Conservation (phyloP, 2,888 invertebrate species). For the Lepas anatifera region DNA sequence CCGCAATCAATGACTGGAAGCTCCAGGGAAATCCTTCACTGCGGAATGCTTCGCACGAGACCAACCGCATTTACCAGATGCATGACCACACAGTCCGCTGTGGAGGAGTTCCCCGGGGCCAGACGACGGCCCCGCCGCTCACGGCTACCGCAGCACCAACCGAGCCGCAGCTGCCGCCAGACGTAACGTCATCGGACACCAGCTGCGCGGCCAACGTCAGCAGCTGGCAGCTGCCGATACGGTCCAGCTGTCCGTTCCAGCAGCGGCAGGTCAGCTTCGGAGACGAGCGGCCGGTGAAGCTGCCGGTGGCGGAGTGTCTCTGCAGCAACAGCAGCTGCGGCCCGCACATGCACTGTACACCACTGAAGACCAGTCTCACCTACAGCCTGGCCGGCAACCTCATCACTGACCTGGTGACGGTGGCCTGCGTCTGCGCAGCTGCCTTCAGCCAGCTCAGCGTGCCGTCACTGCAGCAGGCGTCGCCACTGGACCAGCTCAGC, state of each 20-base stretch:
- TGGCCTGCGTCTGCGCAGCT: not conserved
- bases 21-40: too few species aligned
- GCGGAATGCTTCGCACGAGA: too few species aligned
- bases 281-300: not conserved
- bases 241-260: not conserved
- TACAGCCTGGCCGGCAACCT: not conserved
- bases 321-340: not conserved
- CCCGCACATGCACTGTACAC: not conserved
- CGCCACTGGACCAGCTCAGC: too few species aligned
- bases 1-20: too few species aligned
- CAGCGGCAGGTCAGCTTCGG: not conserved
- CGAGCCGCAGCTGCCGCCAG: too few species aligned
- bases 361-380: not conserved
- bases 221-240: not conserved
- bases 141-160: too few species aligned
- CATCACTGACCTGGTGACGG: not conserved
- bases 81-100: too few species aligned
- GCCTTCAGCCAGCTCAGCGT: not conserved
- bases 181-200: too few species aligned
- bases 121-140: too few species aligned
- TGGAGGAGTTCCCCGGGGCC: too few species aligned
- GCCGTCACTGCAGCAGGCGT: too few species aligned
- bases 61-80: too few species aligned
- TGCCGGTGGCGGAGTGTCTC: not conserved
- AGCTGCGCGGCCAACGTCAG: not conserved